Percentiles rank a stretch among this genome's conserved stretches.
phyloP scores from a whole-genome alignment of 1,140 invertebrate species.

The Drosophila dunni region DNA sequence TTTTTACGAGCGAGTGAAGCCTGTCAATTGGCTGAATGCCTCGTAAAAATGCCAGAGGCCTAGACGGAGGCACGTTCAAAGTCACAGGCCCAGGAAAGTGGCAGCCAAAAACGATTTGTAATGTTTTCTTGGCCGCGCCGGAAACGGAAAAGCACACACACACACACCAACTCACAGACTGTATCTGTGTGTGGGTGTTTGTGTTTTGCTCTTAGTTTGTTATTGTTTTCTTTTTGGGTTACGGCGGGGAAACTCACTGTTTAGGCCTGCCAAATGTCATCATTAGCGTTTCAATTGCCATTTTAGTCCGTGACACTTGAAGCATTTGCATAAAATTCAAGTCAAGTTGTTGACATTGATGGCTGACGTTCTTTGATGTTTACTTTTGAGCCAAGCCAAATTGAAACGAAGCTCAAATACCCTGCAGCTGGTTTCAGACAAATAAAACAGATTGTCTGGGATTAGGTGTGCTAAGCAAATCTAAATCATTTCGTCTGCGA shows the following conservation, averaged over 20 bases:
- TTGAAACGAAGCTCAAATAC: slow-evolving; percentile 26
- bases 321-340: slow-evolving; percentile 81
- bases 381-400: slow-evolving; percentile 34
- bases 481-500: not conserved
- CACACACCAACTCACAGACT: slow-evolving; percentile 42
- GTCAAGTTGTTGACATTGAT: slow-evolving; percentile 73
- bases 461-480: slow-evolving; percentile 10
- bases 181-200: slow-evolving; percentile 18
- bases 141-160: slow-evolving; percentile 77
- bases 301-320: slow-evolving; percentile 81
- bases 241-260: slow-evolving; percentile 30
- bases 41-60: slow-evolving; percentile 81
- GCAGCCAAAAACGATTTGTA: slow-evolving; percentile 77
- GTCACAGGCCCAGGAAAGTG: slow-evolving; percentile 17
- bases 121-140: slow-evolving; percentile 74
- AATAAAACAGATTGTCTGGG: slow-evolving; percentile 14
- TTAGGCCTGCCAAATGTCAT: slow-evolving; percentile 81
- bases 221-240: slow-evolving; percentile 61
- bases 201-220: slow-evolving; percentile 74
- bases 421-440: slow-evolving; percentile 18
- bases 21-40: slow-evolving; percentile 84
- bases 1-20: slow-evolving; percentile 82
- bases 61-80: slow-evolving; percentile 38
- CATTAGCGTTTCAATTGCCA: slow-evolving; percentile 84
- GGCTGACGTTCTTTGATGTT: slow-evolving; percentile 58